Evolutionary conservation across 2,797 vertebrate species (phyloP).

Genomic region (Periparus ater): DNA sequence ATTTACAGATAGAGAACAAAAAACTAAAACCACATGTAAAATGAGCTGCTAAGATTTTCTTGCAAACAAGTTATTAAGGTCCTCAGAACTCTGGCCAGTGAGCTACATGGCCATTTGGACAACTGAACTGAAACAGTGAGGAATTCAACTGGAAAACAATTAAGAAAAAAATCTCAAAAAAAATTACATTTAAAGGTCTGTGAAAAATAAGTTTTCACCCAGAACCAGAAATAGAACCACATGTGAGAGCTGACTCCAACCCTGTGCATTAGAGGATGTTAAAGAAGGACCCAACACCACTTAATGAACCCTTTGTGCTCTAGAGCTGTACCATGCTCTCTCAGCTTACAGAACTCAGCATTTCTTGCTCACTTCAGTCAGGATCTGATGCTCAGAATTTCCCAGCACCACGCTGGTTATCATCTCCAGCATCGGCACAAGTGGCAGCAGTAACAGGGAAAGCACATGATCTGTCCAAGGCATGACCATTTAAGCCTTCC

Average conservation of each 20-base stretch:
- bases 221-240: background rate
- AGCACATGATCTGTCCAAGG: background rate
- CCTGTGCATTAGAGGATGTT: background rate
- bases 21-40: background rate
- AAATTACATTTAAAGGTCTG: background rate
- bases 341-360: background rate
- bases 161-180: background rate
- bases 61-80: background rate
- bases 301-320: background rate
- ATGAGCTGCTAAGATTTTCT: background rate
- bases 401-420: constrained; percentile 34
- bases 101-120: background rate
- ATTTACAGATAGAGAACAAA: background rate
- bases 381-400: background rate
- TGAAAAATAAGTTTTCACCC: background rate
- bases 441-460: constrained; percentile 6
- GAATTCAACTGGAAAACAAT: background rate
- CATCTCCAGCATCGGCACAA: constrained; percentile 62
- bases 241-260: background rate
- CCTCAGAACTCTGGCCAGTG: background rate
- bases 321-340: background rate
- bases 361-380: constrained; percentile 66
- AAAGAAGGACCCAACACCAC: background rate
- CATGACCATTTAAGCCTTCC: constrained; percentile 24
- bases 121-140: background rate